Evolutionary conservation across 1,140 invertebrate genomes (phyloP).

Genomic region (Drosophila lini): DNA sequence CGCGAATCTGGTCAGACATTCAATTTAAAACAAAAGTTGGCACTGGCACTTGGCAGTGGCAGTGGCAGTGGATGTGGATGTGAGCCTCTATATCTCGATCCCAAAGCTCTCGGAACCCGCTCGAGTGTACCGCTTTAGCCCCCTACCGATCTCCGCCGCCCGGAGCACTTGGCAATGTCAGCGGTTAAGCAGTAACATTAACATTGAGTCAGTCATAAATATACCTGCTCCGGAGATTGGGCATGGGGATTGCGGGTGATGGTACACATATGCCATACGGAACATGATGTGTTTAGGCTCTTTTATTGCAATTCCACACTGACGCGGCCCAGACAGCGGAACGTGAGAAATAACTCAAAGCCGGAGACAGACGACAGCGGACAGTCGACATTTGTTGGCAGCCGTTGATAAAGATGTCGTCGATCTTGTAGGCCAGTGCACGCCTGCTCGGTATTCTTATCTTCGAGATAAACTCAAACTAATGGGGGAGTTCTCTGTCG

Average conservation of each 20-base stretch:
- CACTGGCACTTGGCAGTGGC: slow-evolving; percentile 29
- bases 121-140: slow-evolving; percentile 52
- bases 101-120: slow-evolving; percentile 62
- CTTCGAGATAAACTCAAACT: slow-evolving; percentile 28
- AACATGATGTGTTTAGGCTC: slow-evolving; percentile 23
- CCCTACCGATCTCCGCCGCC: slow-evolving; percentile 16
- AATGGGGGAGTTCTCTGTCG: slow-evolving; percentile 9
- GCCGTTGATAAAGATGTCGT: slow-evolving; percentile 53
- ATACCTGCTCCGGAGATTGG: slow-evolving; percentile 19
- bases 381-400: slow-evolving; percentile 23
- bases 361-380: slow-evolving; percentile 17
- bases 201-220: slow-evolving; percentile 53
- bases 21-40: slow-evolving; percentile 58
- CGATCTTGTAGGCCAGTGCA: slow-evolving; percentile 45
- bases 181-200: slow-evolving; percentile 61
- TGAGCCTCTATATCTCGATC: slow-evolving; percentile 49
- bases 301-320: slow-evolving; percentile 58
- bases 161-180: slow-evolving; percentile 61
- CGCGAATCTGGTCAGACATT: slow-evolving; percentile 61
- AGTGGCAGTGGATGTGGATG: slow-evolving; percentile 23
- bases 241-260: slow-evolving; percentile 19
- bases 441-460: slow-evolving; percentile 52
- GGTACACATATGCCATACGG: background rate
- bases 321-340: slow-evolving; percentile 56
- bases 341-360: slow-evolving; percentile 63